A percentile compares a stretch with the other conserved stretches of the same genome.
Evolutionary conservation across 2,888 invertebrate species (phyloP).

Genomic region (Steinernema hermaphroditum): DNA sequence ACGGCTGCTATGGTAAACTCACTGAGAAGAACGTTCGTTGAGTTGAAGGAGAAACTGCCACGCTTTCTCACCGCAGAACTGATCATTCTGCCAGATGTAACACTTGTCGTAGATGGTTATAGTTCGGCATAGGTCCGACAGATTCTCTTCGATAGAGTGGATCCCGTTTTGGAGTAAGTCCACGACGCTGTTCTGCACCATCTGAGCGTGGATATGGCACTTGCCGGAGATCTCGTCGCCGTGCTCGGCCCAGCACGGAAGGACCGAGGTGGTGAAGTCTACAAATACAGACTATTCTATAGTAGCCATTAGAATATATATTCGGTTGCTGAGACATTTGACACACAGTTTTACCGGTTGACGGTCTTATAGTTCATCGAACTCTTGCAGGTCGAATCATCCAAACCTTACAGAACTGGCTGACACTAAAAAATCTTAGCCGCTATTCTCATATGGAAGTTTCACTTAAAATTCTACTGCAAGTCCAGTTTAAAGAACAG

Average conservation of each 20-base stretch:
- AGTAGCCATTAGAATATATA: no score
- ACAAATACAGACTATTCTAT: background rate
- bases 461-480: no score
- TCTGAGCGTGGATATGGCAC: conserved; percentile 42
- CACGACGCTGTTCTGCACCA: conserved; percentile 48
- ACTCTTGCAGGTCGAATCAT: no score
- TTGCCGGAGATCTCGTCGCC: conserved; percentile 38
- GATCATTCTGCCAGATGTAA: conserved; percentile 55
- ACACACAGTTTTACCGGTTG: no score
- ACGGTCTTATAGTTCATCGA: no score
- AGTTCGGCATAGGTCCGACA: conserved; percentile 52
- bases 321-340: no score
- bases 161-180: conserved; percentile 52
- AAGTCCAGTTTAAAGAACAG: no score
- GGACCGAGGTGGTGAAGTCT: conserved; percentile 35
- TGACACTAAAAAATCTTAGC: no score
- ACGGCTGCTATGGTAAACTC: conserved; percentile 24
- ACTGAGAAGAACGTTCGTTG: conserved; percentile 55
- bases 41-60: conserved; percentile 53
- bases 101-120: conserved; percentile 56
- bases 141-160: conserved; percentile 45
- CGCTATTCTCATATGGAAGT: no score
- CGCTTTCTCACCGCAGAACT: conserved; percentile 51
- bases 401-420: no score
- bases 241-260: conserved; percentile 40